Percentiles rank a stretch among this genome's conserved stretches.
Conservation (phyloP, 1,140 invertebrate genomes). For the Nymphalis io region DNA sequence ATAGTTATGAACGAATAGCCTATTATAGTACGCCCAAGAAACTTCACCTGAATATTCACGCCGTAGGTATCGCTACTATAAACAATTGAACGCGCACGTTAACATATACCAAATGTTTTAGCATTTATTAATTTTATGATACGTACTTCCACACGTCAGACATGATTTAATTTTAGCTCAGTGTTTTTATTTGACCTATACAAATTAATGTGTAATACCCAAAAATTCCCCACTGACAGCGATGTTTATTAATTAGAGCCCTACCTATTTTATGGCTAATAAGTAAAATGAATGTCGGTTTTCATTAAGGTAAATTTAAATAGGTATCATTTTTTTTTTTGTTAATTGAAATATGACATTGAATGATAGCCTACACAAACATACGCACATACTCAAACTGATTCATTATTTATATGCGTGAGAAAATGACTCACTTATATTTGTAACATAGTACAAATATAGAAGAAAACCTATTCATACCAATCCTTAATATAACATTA, state of each 20-base stretch:
- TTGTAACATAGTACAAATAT: too few species aligned
- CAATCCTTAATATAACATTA: too few species aligned
- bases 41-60: conserved; percentile 25
- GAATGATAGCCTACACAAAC: neutral
- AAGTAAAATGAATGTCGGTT: conserved; percentile 24
- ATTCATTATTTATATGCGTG: too few species aligned
- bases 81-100: conserved; percentile 34
- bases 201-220: conserved; percentile 26
- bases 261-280: conserved; percentile 36
- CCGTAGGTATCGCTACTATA: conserved; percentile 29
- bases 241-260: conserved; percentile 40
- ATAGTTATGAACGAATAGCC: conserved; percentile 15
- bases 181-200: conserved; percentile 25
- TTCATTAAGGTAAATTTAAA: conserved; percentile 18
- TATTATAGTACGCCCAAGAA: neutral
- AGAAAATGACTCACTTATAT: neutral
- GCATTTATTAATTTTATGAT: conserved; percentile 43
- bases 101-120: conserved; percentile 41
- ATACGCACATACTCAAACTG: too few species aligned
- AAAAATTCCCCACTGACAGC: conserved; percentile 32
- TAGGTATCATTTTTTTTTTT: conserved; percentile 21
- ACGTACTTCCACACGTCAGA: conserved; percentile 23
- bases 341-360: conserved; percentile 18
- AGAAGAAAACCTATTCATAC: too few species aligned
- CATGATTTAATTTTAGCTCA: conserved; percentile 35